Percentiles rank a stretch among this genome's conserved stretches.
Conservation (phyloP, 1,140 invertebrate genomes). For the Gonatopus flavifemur region DNA sequence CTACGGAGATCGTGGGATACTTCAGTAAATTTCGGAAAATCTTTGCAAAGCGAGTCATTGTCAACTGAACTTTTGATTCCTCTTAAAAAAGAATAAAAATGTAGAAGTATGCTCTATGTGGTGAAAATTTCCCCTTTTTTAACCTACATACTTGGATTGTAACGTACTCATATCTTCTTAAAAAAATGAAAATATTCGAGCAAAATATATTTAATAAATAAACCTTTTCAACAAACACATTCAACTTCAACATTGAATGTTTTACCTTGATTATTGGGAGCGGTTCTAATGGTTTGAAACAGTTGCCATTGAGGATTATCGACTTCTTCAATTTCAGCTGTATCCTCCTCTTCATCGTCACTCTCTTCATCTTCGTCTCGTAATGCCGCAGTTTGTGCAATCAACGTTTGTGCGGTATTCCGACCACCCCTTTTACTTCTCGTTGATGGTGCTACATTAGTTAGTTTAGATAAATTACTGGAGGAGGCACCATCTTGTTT, state of each 20-base stretch:
- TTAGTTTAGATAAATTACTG: slow-evolving; percentile 34
- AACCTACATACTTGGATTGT: too few species aligned
- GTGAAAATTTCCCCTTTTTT: too few species aligned
- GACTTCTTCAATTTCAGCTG: slow-evolving; percentile 64
- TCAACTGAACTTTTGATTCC: too few species aligned
- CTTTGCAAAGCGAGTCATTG: too few species aligned
- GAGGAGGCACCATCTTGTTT: slow-evolving; percentile 48
- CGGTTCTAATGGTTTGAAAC: slow-evolving; percentile 74
- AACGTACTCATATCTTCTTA: too few species aligned
- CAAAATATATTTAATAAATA: too few species aligned
- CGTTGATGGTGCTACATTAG: slow-evolving; percentile 51
- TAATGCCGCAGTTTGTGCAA: slow-evolving; percentile 57
- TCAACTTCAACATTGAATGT: slow-evolving; percentile 32
- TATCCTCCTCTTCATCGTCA: slow-evolving; percentile 66
- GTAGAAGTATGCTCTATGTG: too few species aligned
- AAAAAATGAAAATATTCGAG: too few species aligned
- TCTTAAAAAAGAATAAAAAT: too few species aligned
- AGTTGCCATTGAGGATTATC: slow-evolving; percentile 81
- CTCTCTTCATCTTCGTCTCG: slow-evolving; percentile 64
- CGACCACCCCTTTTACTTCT: slow-evolving; percentile 59
- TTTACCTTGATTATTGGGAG: slow-evolving; percentile 69
- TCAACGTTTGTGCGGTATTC: slow-evolving; percentile 53
- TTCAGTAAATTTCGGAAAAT: too few species aligned
- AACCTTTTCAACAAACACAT: too few species aligned
- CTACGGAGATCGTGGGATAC: too few species aligned